These are phyloP conservation scores for Iselma pallidipennis DNA, from an alignment of 2,888 invertebrate genomes.

Conservation along the genomic window DNA sequence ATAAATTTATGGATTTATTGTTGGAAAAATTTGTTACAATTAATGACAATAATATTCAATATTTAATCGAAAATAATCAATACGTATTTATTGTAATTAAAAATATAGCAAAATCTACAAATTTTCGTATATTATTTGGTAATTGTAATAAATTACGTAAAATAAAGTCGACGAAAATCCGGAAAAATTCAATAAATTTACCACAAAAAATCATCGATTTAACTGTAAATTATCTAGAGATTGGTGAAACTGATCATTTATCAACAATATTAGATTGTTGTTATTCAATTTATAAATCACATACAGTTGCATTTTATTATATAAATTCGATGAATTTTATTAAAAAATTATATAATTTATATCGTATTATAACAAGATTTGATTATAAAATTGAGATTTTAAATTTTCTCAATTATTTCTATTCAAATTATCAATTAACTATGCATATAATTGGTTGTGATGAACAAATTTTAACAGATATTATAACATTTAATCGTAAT, in stretches of 20 bases:
- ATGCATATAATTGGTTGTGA: conserved; percentile 12
- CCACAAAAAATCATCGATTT: conserved; percentile 29
- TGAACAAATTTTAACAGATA: conserved; percentile 15
- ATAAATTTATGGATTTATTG: conserved; percentile 23
- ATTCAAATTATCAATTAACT: conserved; percentile 13
- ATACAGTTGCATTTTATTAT: conserved; percentile 20
- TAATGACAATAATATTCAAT: conserved; percentile 19
- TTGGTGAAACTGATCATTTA: conserved; percentile 21
- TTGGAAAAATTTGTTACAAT: conserved; percentile 25
- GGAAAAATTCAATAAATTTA: conserved; percentile 9
- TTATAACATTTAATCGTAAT: conserved; percentile 9
- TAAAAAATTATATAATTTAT: conserved; percentile 25
- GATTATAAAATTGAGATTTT: conserved; percentile 18
- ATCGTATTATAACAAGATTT: conserved; percentile 23
- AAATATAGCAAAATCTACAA: conserved; percentile 15
- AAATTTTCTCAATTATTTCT: conserved; percentile 21
- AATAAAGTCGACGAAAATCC: neutral
- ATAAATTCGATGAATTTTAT: conserved; percentile 29
- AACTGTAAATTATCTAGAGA: conserved; percentile 22
- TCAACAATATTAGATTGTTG: conserved; percentile 25
- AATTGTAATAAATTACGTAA: conserved; percentile 7
- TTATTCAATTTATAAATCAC: conserved; percentile 25
- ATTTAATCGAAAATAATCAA: conserved; percentile 18
- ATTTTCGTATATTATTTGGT: conserved; percentile 11
- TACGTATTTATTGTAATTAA: conserved; percentile 28